Percentiles rank a stretch among this genome's conserved stretches.
These are phyloP conservation scores for Sinocyclocheilus anophthalmus DNA, from an alignment of 2,113 vertebrate genomes.

Conservation along the genomic window DNA sequence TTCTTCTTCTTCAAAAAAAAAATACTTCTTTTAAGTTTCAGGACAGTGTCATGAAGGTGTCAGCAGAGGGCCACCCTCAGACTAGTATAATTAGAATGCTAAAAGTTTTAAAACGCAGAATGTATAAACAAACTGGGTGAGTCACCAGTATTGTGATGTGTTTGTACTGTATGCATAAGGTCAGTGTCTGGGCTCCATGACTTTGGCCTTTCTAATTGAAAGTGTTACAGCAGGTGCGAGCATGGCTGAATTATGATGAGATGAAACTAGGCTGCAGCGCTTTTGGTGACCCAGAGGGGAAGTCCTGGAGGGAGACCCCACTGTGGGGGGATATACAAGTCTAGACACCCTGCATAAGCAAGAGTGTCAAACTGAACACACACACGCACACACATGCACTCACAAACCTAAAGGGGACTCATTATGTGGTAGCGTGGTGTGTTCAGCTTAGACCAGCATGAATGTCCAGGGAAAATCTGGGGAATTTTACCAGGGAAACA, in stretches of 20 bases:
- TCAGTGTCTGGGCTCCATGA: background rate
- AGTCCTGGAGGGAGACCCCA: background rate
- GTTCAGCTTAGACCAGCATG: background rate
- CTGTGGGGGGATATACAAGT: constrained; percentile 12
- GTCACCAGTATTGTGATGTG: constrained; percentile 7
- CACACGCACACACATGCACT: background rate
- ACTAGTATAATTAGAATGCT: background rate
- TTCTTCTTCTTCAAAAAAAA: too few species aligned
- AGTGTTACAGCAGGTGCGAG: constrained; percentile 19
- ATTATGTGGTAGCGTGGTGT: background rate
- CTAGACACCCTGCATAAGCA: background rate
- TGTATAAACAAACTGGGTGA: background rate
- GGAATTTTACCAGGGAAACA: background rate
- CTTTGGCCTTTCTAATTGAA: constrained; percentile 22
- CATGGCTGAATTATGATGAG: constrained; percentile 15
- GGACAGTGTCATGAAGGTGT: background rate
- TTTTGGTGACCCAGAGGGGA: background rate
- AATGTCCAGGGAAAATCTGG: background rate
- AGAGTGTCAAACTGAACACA: background rate
- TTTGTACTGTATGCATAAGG: constrained; percentile 15
- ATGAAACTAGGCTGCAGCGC: background rate
- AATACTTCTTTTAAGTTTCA: background rate
- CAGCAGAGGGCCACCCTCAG: background rate
- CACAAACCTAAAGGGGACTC: background rate
- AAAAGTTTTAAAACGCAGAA: background rate